phyloP scores from a whole-genome alignment of 1,140 invertebrate genomes.

The Macrobrachium rosenbergii region DNA sequence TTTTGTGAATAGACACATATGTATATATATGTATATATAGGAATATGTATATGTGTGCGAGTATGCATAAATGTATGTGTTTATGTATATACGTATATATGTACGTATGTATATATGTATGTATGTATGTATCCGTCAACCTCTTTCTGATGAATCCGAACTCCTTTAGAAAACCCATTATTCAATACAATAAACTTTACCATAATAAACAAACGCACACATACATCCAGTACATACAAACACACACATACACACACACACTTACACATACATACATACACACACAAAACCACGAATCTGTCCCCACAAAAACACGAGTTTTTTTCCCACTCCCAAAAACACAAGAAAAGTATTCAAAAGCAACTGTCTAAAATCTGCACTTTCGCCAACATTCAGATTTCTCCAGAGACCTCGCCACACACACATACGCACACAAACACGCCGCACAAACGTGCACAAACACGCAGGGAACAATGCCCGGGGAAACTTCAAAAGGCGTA shows the following conservation, averaged over 20 bases:
- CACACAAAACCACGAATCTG: neutral
- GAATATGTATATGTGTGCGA: no score
- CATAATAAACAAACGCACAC: neutral
- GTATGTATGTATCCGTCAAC: slow-evolving; percentile 31
- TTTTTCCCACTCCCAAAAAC: neutral
- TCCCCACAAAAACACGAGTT: no score
- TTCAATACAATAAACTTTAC: neutral
- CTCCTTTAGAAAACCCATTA: no score
- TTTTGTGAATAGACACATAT: neutral
- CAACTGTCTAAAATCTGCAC: no score
- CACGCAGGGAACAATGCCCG: no score
- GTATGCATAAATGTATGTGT: neutral
- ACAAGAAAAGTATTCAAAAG: neutral
- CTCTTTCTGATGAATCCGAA: no score
- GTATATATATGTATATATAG: slow-evolving; percentile 9
- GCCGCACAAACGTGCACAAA: no score
- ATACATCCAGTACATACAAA: neutral
- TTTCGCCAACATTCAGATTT: no score
- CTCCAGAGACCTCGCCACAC: no score
- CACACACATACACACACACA: slow-evolving; percentile 13
- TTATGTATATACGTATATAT: slow-evolving; percentile 9
- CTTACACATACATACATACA: neutral
- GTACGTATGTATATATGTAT: slow-evolving; percentile 25
- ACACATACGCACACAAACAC: no score
- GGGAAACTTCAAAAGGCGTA: no score